These are phyloP conservation scores for Papilio gigon DNA, from an alignment of 2,888 invertebrate species.

Conservation along the genomic window DNA sequence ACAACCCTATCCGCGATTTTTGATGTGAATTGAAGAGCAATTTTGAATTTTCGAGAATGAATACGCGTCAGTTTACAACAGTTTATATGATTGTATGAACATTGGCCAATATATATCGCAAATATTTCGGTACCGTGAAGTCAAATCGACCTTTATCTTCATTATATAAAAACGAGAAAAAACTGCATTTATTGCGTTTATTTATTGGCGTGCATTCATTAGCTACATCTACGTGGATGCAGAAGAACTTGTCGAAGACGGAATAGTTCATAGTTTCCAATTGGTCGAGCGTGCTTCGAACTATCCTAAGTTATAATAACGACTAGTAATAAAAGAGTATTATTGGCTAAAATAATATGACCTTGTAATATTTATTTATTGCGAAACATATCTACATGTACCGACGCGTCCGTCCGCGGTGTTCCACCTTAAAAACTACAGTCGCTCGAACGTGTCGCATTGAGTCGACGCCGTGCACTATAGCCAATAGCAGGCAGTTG, in stretches of 20 bases:
- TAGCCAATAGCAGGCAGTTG: too few relatives aligned
- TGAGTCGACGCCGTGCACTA: too few relatives aligned
- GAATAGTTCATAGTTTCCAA: slow-evolving; percentile 8
- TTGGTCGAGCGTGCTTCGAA: background rate
- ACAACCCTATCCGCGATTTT: slow-evolving; percentile 23
- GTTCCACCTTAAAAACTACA: too few relatives aligned
- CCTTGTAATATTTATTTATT: background rate
- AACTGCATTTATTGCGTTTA: slow-evolving; percentile 23
- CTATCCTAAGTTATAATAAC: background rate
- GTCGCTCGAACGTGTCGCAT: too few relatives aligned
- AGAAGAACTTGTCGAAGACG: slow-evolving; percentile 17
- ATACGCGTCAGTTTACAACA: slow-evolving; percentile 28
- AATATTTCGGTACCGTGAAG: slow-evolving; percentile 8
- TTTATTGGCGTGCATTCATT: slow-evolving; percentile 34
- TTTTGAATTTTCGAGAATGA: slow-evolving; percentile 35
- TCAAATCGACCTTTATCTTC: background rate
- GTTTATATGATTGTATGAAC: slow-evolving; percentile 28
- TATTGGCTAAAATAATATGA: slow-evolving; percentile 10
- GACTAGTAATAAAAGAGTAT: background rate
- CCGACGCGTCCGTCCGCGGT: too few relatives aligned
- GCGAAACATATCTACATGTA: too few relatives aligned
- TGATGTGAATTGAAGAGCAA: slow-evolving; percentile 32
- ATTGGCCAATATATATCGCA: slow-evolving; percentile 31
- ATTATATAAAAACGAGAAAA: background rate
- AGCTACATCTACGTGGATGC: slow-evolving; percentile 31